Base-by-base conservation (phyloP, 2,113 vertebrate genomes). In the Pseudois nayaur region DNA sequence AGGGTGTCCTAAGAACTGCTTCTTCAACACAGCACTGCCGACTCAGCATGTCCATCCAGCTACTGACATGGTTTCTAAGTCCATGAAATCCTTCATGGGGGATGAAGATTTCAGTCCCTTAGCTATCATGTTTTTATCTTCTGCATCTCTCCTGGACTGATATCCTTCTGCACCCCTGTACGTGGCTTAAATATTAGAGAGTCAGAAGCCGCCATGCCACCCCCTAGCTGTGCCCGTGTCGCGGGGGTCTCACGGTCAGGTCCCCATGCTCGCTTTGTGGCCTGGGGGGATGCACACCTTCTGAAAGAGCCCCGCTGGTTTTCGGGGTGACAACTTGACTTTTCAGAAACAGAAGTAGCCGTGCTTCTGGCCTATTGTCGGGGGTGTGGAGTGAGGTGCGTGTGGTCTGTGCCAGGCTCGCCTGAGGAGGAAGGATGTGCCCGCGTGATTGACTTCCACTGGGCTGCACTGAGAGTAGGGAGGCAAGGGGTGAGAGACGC, bases 41-140 rank as follows among this genome's bases (percentile, higher is more conserved):
- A n/a, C 74, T 95, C 43, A 33, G 86, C 76, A 10, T 1, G 8
- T 67, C 36, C 64, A 85, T 76, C 57, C 76, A 48, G 12, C 81
- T 71, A 52, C 93, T 64, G 64, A 67, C 40, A 14, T 64, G 84
- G 71, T 59, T 96, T 89, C 97, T 83, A 9, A 55, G 62, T 83
- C 64, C 48, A 11, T 12, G 54, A 60, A 62, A 43, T 31, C 89
- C 62, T 8, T 19, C n/a, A 15, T 10, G 8, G 21, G n/a, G 57
- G 74, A 36, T 55, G 33, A 62, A 27, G 92, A 81, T 31, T 60
- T 59, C 83, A 55, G 33, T 4, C 13, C 67, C 17, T 94, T 82
- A 48, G 60, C 25, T 9, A 25, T 31, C 23, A 4, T 54, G 43
- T 55, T 87, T 84, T 57, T 57, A 48, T 87, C 91, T 48, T 87